Evolutionary conservation across 2,113 vertebrate species (phyloP).

Genomic region (Regulus satrapa): DNA sequence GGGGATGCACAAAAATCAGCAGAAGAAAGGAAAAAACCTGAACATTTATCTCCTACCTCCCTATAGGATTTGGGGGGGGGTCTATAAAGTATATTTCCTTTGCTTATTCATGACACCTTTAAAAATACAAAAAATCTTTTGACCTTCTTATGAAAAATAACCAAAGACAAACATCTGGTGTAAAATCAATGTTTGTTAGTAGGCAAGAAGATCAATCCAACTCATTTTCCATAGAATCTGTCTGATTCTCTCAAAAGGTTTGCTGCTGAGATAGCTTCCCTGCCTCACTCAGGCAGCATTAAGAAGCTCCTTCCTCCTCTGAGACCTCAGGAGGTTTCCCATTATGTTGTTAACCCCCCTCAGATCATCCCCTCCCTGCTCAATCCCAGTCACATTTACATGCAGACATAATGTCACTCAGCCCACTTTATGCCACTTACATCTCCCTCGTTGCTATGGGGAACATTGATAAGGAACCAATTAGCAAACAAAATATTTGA

Average conservation of each 20-base stretch:
- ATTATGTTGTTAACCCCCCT: background rate
- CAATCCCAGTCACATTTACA: background rate
- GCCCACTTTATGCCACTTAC: constrained; percentile 17
- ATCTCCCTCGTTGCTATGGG: constrained; percentile 42
- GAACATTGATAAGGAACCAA: constrained; percentile 23
- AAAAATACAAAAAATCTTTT: background rate
- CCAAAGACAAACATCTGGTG: background rate
- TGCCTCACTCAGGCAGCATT: background rate
- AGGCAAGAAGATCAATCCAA: background rate
- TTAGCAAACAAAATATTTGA: constrained; percentile 37
- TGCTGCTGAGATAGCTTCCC: background rate
- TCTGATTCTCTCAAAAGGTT: background rate
- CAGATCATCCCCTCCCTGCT: background rate
- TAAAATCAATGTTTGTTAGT: background rate
- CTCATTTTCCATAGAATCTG: background rate
- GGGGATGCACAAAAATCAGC: background rate
- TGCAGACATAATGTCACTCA: constrained; percentile 9
- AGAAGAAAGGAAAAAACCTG: background rate
- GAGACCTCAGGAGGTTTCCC: constrained; percentile 11
- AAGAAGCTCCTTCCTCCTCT: background rate
- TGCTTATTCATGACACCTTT: background rate
- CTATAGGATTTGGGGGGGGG: no score
- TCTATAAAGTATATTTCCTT: background rate
- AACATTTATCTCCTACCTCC: background rate
- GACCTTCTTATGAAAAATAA: background rate